Evolutionary conservation across 2,113 vertebrate genomes (phyloP), one percentile per base, ranked within the genome.

Genomic region (Ophthalmolycus amberensis): DNA sequence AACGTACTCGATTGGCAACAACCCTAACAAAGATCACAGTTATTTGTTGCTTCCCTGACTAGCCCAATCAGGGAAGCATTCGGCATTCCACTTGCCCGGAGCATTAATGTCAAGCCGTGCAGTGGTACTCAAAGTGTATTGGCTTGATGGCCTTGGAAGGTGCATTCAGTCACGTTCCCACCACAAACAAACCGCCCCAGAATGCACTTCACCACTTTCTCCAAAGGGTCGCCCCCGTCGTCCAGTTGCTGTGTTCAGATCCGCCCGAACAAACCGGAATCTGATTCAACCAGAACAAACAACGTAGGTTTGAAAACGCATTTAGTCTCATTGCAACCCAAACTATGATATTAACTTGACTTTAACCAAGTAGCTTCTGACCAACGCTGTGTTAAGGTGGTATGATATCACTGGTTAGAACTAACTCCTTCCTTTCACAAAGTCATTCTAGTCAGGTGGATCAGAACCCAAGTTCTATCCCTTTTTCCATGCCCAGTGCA

Each of bases 391-490:
- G 27, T 54, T 5, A 38, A 5, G 22, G 44, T 18, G 42, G 29
- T 48, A 29, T 25, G 32, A n/a, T 34, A 59, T 15, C 25, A n/a
- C 22, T 20, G 32, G 46, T 22, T 18, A 14, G 60, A 37, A 42
- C 56, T 16, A 16, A 5, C 22, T n/a, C 18, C 37, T 25, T 52
- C 5, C 15, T 25, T 58, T 20, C 37, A 32, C 58, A 73, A 40
- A 62, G 42, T 52, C 7, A 0, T 12, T 18, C 20, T 10, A 34
- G 67, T 77, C 70, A 75, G 80, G 77, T 86, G 73, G n/a, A 66
- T 78, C 25, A 20, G 15, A 56, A 20, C 6, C 48, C 25, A 16
- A 52, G 16, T 25, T 16, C 20, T 48, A n/a, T 27, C 42, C 9
- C n/a, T 20, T 10, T 22, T 8, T 69, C 20, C 8, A 2, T 60